These are phyloP conservation scores for Nesometra sesokonis DNA, from an alignment of 35 echinoderm and acorn worm genomes.

Conservation along the genomic window DNA sequence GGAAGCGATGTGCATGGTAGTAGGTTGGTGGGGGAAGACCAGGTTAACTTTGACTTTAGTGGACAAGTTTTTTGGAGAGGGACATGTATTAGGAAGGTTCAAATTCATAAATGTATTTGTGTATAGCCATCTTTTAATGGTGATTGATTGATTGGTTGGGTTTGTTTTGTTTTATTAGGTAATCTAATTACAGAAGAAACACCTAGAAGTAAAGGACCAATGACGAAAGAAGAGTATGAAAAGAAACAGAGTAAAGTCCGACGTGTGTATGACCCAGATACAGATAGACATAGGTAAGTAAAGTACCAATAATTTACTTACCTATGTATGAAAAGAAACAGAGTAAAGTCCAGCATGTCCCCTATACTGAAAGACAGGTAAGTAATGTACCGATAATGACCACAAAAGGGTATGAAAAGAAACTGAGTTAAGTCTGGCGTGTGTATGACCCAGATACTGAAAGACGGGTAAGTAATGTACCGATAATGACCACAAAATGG, in stretches of 20 bases:
- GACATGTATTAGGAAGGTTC: too few species aligned
- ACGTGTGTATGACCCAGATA: constrained; percentile 71
- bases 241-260: constrained; percentile 59
- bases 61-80: too few species aligned
- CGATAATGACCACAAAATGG: not conserved
- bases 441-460: constrained; percentile 85
- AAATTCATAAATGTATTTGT: too few species aligned
- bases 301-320: not conserved
- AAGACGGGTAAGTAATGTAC: constrained; percentile 67
- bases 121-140: too few species aligned
- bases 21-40: too few species aligned
- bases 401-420: constrained; percentile 73
- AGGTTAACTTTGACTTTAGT: too few species aligned
- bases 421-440: constrained; percentile 48
- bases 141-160: too few species aligned
- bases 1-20: too few species aligned
- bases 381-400: constrained; percentile 75
- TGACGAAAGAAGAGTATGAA: constrained; percentile 90
- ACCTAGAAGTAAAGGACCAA: constrained; percentile 43
- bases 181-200: constrained; percentile 5
- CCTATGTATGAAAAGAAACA: too few species aligned
- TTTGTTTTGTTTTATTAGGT: not conserved
- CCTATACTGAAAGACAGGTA: constrained; percentile 2
- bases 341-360: too few species aligned
- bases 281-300: constrained; percentile 75